Evolutionary conservation across 2,113 vertebrate genomes (phyloP).

Genomic region (Oncorhynchus kisutch): DNA sequence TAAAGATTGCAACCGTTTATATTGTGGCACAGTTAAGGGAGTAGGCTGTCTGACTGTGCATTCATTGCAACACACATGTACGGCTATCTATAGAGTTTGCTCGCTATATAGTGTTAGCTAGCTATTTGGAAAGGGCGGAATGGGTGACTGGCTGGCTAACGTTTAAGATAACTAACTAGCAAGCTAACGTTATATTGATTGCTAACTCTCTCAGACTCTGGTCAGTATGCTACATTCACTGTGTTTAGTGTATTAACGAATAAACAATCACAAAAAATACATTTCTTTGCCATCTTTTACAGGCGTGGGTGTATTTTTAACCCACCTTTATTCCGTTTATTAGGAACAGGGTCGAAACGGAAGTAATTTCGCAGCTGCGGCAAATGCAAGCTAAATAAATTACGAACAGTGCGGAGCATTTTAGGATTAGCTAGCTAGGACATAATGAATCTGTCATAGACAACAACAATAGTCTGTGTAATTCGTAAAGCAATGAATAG

Average conservation of each 20-base stretch:
- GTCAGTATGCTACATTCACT: not conserved
- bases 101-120: too few species aligned
- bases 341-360: slow-evolving; percentile 50
- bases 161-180: not conserved
- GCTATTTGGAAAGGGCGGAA: not conserved
- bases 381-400: slow-evolving; percentile 20
- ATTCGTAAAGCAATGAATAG: not conserved
- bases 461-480: not conserved
- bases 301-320: slow-evolving; percentile 50
- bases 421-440: too few species aligned
- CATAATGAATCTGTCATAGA: not conserved
- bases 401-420: too few species aligned
- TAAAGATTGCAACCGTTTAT: too few species aligned
- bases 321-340: slow-evolving; percentile 13
- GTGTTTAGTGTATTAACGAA: not conserved
- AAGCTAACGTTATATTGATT: not conserved
- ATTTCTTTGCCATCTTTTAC: slow-evolving; percentile 35
- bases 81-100: too few species aligned
- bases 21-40: too few species aligned
- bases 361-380: slow-evolving; percentile 61
- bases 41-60: too few species aligned
- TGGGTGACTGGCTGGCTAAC: not conserved
- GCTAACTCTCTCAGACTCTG: not conserved
- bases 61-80: too few species aligned
- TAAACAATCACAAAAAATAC: not conserved